Base-by-base conservation (phyloP, 2,113 vertebrate species). In the Oophaga pumilio region DNA sequence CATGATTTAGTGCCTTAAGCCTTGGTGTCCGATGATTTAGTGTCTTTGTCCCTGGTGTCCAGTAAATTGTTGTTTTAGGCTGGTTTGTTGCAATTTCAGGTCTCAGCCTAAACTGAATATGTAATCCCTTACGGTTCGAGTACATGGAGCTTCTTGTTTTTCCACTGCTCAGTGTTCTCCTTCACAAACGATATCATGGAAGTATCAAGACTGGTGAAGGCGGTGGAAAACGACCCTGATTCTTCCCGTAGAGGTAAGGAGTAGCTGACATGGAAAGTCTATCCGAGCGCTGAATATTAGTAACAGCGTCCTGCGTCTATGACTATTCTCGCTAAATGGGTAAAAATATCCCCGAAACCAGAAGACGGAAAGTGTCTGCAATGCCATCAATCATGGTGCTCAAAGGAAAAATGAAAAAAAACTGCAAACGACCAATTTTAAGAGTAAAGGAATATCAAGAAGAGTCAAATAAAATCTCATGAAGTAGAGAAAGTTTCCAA, bases 401-500 rank as follows among this genome's bases (percentile, higher is more conserved):
- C 2, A 74, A 50, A 5, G 50, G 18, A 74, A 11, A 14, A 73
- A 43, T n/a, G n/a, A n/a, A 2, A 10, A 71, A 43, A 73, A 20
- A 49, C 10, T 4, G 33, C 71, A 50, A 9, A 43, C 3, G 43
- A 50, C 33, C 71, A 33, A 59, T 80, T 60, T 24, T 33, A 43
- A 60, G 77, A n/a, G 17, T 28, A 28, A 57, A 78, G 56, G 3
- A 22, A 78, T 24, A 57, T 17, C 6, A 12, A 59, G 24, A 80
- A 17, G 17, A 80, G 56, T 33, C 22, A 13, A 82, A 68, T 52
- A 68, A 68, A 82, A 68, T 22, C 62, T 52, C 12, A 15, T 52
- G 33, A 66, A 82, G 60, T 52, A 22, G 12, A 24, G 62, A 82
- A 22, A 82, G 10, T 50, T 68, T 82, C 80, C 80, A 82, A 82